Base-by-base conservation (phyloP, 2,797 vertebrate genomes). In the Spinus pinus region DNA sequence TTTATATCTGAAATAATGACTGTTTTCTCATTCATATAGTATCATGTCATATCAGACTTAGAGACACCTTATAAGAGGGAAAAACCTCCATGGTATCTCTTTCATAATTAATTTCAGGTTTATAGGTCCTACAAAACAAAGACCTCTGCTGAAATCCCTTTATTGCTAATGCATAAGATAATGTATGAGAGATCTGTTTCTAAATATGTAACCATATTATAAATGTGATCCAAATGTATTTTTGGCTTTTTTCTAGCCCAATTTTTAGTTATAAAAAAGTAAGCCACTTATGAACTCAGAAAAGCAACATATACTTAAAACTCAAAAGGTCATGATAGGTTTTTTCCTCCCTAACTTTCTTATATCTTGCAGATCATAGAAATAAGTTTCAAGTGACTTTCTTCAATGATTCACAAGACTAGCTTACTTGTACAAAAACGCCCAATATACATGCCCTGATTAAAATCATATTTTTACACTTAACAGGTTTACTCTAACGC, bases 91-190 rank as follows among this genome's bases (percentile, higher is more conserved):
- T 49, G 35, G 24, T 51, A 78, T 47, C 19, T 64, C 30, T 69
- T 78, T 81, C 33, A 49, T 81, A 84, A 81, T 62, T 72, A 84
- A 74, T 42, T 91, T 90, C 77, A 90, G 6, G 39, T 75, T 78
- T 90, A 62, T 6, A 56, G 27, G 72, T 58, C 53, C 20, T 23
- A 67, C 46, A 65, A 94, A 85, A 31, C 25, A 78, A 86, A 83
- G 31, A 56, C 13, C 7, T 60, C 23, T 66, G 12, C 25, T 84
- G 50, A 81, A 74, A 83, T 37, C 46, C 35, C 8, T 71, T 74
- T 64, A 74, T 54, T 94, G 81, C 39, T 86, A 65, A 53, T 66
- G 20, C 20, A 50, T n/a, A 62, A 61, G 49, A 65, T 20, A 7
- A 72, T 22, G 5, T 15, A 25, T 4, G 5, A 73, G 57, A 47